Evolutionary conservation across 2,888 invertebrate species (phyloP).

Genomic region (Ganaspis brasiliensis): DNA sequence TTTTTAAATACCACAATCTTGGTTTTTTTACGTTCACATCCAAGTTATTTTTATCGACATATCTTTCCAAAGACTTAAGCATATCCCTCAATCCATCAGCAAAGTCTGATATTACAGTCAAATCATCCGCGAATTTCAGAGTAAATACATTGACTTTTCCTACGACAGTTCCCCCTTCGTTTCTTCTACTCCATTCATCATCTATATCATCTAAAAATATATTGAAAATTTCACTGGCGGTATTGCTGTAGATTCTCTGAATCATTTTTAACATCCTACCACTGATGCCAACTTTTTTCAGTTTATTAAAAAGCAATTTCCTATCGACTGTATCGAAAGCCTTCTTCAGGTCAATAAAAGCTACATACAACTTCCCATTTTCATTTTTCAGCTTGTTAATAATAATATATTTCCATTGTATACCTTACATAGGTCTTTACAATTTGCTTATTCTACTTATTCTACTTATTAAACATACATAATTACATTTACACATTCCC

Average conservation of each 20-base stretch:
- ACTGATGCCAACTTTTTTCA: conserved; percentile 9
- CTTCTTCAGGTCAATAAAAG: too few relatives aligned
- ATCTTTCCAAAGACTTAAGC: background rate
- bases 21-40: background rate
- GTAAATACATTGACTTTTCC: background rate
- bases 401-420: too few relatives aligned
- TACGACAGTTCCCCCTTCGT: background rate
- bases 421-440: too few relatives aligned
- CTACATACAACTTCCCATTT: conserved; percentile 43
- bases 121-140: background rate
- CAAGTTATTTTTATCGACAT: background rate
- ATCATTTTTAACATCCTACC: conserved; percentile 42
- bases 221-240: too few relatives aligned
- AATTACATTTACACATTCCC: too few relatives aligned
- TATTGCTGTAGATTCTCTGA: conserved; percentile 43
- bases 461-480: too few relatives aligned
- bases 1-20: background rate
- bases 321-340: conserved; percentile 56
- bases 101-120: background rate
- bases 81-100: conserved; percentile 13
- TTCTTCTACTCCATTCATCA: too few relatives aligned
- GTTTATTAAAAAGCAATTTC: conserved; percentile 38
- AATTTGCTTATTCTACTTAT: too few relatives aligned
- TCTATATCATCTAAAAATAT: too few relatives aligned
- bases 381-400: too few relatives aligned